A percentile compares a stretch with the other conserved stretches of the same genome.
Evolutionary conservation across 2,888 invertebrate genomes (phyloP).

Genomic region (Peribatodes rhomboidaria): DNA sequence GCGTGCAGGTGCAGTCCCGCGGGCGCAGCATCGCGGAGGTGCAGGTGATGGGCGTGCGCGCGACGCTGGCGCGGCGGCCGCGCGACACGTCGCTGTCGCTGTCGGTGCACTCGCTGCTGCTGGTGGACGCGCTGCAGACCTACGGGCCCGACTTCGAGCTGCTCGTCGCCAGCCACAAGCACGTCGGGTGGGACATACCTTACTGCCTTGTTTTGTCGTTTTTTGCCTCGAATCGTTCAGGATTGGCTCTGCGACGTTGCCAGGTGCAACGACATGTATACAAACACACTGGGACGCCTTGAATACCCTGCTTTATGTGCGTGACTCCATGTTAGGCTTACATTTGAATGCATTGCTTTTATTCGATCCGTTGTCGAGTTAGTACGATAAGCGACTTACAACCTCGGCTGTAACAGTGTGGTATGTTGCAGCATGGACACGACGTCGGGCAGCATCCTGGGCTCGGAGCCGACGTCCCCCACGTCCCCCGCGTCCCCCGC

Average conservation of each 20-base stretch:
- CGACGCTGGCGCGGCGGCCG: slow-evolving; percentile 91
- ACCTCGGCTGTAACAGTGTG: neutral
- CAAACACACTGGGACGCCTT: too few relatives aligned
- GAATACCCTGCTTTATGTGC: too few relatives aligned
- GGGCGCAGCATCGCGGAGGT: slow-evolving; percentile 97
- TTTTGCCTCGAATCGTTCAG: too few relatives aligned
- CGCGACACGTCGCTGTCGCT: slow-evolving; percentile 92
- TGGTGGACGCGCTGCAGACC: slow-evolving; percentile 98
- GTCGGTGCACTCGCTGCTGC: slow-evolving; percentile 95
- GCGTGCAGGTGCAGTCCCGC: slow-evolving; percentile 90
- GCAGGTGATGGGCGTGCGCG: slow-evolving; percentile 95
- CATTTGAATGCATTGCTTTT: neutral
- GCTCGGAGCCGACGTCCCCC: slow-evolving; percentile 97
- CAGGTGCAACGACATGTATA: too few relatives aligned
- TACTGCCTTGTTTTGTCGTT: too few relatives aligned
- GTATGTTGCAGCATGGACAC: slow-evolving; percentile 93
- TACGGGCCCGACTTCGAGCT: slow-evolving; percentile 98
- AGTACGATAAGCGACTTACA: neutral
- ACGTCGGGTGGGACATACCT: slow-evolving; percentile 90
- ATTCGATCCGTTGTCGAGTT: neutral
- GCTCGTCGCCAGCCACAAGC: slow-evolving; percentile 97
- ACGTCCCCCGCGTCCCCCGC: slow-evolving; percentile 88
- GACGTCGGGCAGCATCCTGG: slow-evolving; percentile 95
- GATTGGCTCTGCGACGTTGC: too few relatives aligned
- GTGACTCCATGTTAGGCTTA: too few relatives aligned